Conservation (phyloP, 2,113 vertebrate species). For the Catharus fuscescens region DNA sequence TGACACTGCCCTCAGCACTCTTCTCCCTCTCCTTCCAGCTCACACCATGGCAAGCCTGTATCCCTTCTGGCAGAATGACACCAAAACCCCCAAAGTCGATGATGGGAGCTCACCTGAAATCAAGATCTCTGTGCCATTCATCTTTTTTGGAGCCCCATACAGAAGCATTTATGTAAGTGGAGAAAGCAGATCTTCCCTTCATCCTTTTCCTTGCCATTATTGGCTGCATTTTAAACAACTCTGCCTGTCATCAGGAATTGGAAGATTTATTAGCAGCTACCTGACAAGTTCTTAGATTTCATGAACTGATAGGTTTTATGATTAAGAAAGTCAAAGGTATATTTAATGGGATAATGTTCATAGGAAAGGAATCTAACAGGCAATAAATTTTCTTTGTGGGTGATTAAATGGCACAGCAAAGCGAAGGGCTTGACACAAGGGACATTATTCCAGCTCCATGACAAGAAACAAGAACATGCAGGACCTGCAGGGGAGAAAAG, state of each 20-base stretch:
- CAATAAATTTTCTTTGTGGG: constrained; percentile 71
- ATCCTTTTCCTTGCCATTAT: constrained; percentile 21
- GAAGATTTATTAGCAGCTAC: constrained; percentile 67
- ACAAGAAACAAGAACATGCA: constrained; percentile 60
- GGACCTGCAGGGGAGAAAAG: not conserved
- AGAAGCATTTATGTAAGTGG: constrained; percentile 91
- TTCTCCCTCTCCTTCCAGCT: constrained; percentile 71
- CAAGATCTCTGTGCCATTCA: constrained; percentile 82
- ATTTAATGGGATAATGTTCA: constrained; percentile 77
- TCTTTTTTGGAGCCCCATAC: constrained; percentile 89
- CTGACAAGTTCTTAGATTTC: constrained; percentile 73
- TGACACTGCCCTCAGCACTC: not conserved
- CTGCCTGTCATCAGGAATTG: not conserved
- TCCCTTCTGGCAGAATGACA: constrained; percentile 83
- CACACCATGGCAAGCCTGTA: constrained; percentile 84
- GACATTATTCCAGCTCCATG: constrained; percentile 59
- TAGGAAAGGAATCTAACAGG: constrained; percentile 66
- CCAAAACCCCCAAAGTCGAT: constrained; percentile 94
- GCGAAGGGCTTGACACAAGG: constrained; percentile 48
- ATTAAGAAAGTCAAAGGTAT: constrained; percentile 79
- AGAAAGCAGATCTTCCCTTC: not conserved
- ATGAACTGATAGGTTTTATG: constrained; percentile 77
- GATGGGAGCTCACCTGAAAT: constrained; percentile 95
- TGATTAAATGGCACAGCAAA: constrained; percentile 70
- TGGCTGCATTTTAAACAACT: constrained; percentile 36